These are phyloP conservation scores for Tachystola acroxantha DNA, from an alignment of 2,888 invertebrate genomes.

Conservation along the genomic window DNA sequence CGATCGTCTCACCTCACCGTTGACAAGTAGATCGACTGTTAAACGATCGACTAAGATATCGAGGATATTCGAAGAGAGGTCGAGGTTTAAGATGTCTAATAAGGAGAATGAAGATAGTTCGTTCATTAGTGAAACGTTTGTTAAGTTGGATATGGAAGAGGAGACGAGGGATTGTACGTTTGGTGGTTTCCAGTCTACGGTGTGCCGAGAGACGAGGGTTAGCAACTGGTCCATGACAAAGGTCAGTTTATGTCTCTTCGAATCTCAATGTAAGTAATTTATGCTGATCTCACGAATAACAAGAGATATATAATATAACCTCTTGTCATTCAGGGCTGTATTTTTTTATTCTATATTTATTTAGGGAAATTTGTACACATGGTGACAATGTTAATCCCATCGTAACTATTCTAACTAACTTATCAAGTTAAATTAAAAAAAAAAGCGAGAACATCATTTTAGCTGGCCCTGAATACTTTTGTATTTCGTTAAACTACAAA, in stretches of 20 bases:
- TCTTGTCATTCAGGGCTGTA: too few species aligned
- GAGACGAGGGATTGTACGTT: constrained; percentile 60
- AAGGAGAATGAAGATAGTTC: constrained; percentile 47
- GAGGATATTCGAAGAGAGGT: constrained; percentile 56
- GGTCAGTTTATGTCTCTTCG: constrained; percentile 32
- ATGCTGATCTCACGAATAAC: too few species aligned
- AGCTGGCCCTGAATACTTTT: too few species aligned
- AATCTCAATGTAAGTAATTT: not conserved
- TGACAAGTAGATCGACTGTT: constrained; percentile 6
- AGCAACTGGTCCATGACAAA: constrained; percentile 48
- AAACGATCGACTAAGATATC: constrained; percentile 43
- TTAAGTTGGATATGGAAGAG: constrained; percentile 56
- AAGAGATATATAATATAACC: too few species aligned
- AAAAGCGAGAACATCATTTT: too few species aligned
- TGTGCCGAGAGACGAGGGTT: constrained; percentile 21
- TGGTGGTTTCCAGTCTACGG: constrained; percentile 31
- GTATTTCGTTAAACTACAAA: too few species aligned
- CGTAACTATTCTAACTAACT: too few species aligned
- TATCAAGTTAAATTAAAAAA: too few species aligned
- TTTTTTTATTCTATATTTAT: too few species aligned
- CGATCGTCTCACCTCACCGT: not conserved
- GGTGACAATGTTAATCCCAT: too few species aligned
- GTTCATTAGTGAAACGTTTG: constrained; percentile 35
- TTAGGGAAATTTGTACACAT: too few species aligned
- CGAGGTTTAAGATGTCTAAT: constrained; percentile 50